Percentiles rank a stretch among this genome's conserved stretches.
phyloP scores from a whole-genome alignment of 64 coral and sea anemone species.

The Anthopleura sola region DNA sequence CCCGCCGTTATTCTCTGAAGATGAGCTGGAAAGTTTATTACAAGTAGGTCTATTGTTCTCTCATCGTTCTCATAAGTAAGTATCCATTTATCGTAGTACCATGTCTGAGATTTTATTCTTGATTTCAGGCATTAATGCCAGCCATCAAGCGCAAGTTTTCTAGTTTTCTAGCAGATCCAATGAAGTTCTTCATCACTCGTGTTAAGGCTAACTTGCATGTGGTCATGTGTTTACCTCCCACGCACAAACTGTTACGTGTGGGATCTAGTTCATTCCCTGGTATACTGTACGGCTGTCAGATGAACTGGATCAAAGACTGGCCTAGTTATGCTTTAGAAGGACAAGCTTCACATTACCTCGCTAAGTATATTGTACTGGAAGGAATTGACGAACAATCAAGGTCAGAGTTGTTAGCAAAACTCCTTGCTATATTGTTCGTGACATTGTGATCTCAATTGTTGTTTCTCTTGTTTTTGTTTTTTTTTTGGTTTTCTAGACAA shows the following conservation, averaged over 20 bases:
- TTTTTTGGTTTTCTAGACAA: constrained; percentile 35
- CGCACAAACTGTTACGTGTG: constrained; percentile 69
- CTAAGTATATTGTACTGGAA: constrained; percentile 56
- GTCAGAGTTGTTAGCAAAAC: neutral
- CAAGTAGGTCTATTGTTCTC: constrained; percentile 40
- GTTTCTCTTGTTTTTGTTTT: too few species aligned
- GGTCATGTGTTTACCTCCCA: constrained; percentile 87
- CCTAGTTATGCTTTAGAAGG: constrained; percentile 80
- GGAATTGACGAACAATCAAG: constrained; percentile 46
- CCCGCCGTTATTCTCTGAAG: constrained; percentile 88
- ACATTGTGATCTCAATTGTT: neutral
- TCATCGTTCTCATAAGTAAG: neutral
- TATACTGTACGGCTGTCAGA: constrained; percentile 87
- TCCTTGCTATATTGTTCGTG: too few species aligned
- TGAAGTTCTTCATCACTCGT: constrained; percentile 98
- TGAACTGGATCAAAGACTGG: constrained; percentile 95
- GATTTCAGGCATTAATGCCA: constrained; percentile 89
- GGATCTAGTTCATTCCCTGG: constrained; percentile 81
- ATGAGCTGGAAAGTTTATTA: constrained; percentile 86
- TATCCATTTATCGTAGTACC: neutral
- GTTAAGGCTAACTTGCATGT: constrained; percentile 96
- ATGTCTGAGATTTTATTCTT: neutral
- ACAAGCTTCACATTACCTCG: constrained; percentile 75
- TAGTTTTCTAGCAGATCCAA: constrained; percentile 95
- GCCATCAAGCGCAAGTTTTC: constrained; percentile 98